Base-by-base conservation (phyloP, 1,140 invertebrate species). In the Temnothorax curvispinosus region DNA sequence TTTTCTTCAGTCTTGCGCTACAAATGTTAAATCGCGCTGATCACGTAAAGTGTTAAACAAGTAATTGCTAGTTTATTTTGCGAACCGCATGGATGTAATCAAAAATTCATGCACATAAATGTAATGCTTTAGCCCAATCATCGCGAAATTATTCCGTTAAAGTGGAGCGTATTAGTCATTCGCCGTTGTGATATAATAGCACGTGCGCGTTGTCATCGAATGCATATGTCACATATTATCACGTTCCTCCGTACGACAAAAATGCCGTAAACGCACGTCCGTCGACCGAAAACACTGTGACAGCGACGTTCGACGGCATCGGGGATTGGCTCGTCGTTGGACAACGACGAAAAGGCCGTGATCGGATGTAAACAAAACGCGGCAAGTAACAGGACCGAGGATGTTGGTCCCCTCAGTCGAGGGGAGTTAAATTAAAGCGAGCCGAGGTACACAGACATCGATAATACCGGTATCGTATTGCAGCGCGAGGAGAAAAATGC, bases 401-500 rank as follows among this genome's bases (percentile, higher is more conserved):
- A 32, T 5, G 32, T 65, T 32, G 62, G 15, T 18, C 27, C 1
- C 62, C 18, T 64, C 35, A 13, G 38, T 67, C 13, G 13, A 67
- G 18, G 11, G 27, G 18, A 72, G n/a, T 74, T 56, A 58, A 74
- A 86, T 69, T 86, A 86, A 88, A 78, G 38, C 74, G 65, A 54
- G 56, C 13, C 69, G 41, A 54, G 62, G 54, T 81, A 88, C 69
- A 75, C 60, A 35, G 87, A 60, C 75, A 65, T 72, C 72, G 85
- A 84, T 82, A 77, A 88, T 75, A 71, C 58, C 52, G 32, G n/a
- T 86, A 75, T 87, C 85, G 65, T 76, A 71, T 88, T 87, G 76
- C 87, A 58, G 27, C 21, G 41, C 27, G 21, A 18, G 41, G 27
- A 64, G 64, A 80, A 76, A 78, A 86, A 88, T 80, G 67, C 65